Evolutionary conservation across 2,888 invertebrate species (phyloP).

Genomic region (Latrodectus elegans): DNA sequence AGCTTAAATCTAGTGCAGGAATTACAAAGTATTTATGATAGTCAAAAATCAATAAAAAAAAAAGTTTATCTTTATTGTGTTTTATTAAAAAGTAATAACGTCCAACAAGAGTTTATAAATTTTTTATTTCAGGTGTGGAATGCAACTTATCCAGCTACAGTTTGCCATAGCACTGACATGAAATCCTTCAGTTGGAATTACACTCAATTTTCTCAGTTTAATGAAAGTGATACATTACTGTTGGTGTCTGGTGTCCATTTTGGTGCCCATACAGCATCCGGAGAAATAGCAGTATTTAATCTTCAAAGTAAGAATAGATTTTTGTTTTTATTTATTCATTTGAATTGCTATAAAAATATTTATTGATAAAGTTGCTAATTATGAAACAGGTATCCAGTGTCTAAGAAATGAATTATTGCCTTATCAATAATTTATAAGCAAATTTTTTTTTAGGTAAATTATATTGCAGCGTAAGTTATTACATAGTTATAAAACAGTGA

Average conservation of each 20-base stretch:
- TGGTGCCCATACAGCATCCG: constrained; percentile 85
- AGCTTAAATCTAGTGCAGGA: too few species aligned
- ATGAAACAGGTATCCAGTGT: too few species aligned
- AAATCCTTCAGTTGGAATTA: constrained; percentile 88
- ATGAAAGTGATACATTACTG: constrained; percentile 85
- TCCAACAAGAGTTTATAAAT: background rate
- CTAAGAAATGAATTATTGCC: too few species aligned
- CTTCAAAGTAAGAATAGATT: constrained; percentile 79
- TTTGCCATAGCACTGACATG: constrained; percentile 85
- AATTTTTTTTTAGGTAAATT: too few species aligned
- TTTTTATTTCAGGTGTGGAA: constrained; percentile 82
- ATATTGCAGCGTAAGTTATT: too few species aligned
- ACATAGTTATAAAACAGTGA: too few species aligned
- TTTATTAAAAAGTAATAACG: background rate
- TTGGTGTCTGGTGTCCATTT: constrained; percentile 90
- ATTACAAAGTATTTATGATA: too few species aligned
- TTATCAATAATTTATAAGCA: too few species aligned
- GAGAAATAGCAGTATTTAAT: constrained; percentile 90
- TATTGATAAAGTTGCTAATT: too few species aligned
- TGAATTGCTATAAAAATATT: background rate
- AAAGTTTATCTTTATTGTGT: background rate
- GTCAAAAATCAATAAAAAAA: too few species aligned
- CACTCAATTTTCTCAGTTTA: constrained; percentile 90
- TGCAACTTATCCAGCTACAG: constrained; percentile 82
- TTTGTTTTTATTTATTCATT: background rate